Percentiles rank a stretch among this genome's conserved stretches.
phyloP scores from a whole-genome alignment of 1,140 invertebrate species.

The Drosophila pruinosa region DNA sequence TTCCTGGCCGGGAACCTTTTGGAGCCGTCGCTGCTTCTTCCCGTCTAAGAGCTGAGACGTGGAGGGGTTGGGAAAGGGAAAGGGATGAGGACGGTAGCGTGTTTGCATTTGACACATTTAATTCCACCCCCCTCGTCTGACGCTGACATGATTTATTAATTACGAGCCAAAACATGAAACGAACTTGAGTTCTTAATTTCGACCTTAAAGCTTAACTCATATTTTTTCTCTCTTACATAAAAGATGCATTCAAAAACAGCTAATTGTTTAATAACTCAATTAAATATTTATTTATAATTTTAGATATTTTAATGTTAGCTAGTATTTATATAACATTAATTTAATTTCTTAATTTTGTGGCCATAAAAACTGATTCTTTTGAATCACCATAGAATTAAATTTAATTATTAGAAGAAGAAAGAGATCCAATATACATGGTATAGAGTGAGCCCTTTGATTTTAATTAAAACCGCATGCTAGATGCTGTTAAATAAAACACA shows the following conservation, averaged over 20 bases:
- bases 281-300: background rate
- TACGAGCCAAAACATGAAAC: conserved; percentile 71
- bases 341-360: background rate
- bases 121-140: conserved; percentile 53
- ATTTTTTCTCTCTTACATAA: background rate
- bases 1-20: conserved; percentile 52
- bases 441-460: background rate
- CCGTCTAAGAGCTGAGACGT: conserved; percentile 11
- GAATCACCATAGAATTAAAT: background rate
- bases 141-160: conserved; percentile 81
- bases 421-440: background rate
- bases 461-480: conserved; percentile 32
- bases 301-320: no score
- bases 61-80: background rate
- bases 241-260: background rate
- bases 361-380: background rate
- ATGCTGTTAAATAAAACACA: conserved; percentile 26
- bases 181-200: conserved; percentile 80
- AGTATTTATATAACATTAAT: background rate
- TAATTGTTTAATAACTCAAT: background rate
- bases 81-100: conserved; percentile 35
- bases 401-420: background rate
- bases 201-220: conserved; percentile 53
- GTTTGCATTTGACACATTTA: conserved; percentile 81
- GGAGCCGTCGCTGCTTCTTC: conserved; percentile 17